Conservation (phyloP, 1,140 invertebrate genomes). For the Musca vetustissima region DNA sequence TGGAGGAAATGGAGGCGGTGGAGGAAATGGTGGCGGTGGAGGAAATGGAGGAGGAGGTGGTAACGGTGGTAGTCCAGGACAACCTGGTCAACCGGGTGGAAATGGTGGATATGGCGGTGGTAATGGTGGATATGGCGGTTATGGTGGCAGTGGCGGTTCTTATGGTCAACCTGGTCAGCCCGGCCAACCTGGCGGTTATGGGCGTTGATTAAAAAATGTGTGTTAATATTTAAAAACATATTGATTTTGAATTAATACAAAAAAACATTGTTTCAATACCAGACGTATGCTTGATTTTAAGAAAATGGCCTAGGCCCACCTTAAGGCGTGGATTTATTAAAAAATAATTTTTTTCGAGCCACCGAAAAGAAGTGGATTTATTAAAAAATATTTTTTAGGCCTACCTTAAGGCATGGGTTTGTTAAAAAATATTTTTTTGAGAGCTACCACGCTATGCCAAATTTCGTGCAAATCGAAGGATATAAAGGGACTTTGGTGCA, state of each 20-base stretch:
- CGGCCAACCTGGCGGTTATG: neutral
- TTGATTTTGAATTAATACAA: neutral
- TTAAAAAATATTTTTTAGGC: no score
- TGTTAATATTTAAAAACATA: constrained; percentile 1
- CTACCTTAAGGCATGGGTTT: no score
- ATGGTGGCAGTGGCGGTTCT: constrained; percentile 12
- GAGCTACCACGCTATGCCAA: no score
- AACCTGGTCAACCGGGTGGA: neutral
- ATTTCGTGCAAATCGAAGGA: no score
- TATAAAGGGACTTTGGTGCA: no score
- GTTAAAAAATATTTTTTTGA: no score
- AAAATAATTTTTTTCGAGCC: no score
- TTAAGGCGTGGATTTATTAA: no score
- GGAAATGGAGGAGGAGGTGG: neutral
- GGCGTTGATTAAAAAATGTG: neutral
- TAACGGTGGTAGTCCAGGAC: neutral
- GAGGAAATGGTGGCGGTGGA: neutral
- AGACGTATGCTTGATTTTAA: no score
- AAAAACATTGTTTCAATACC: no score
- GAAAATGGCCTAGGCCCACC: no score
- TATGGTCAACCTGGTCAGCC: neutral
- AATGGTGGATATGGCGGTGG: constrained; percentile 25
- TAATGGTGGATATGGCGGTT: constrained; percentile 23
- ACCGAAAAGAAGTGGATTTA: no score
- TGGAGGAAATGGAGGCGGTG: neutral